Percentiles rank a stretch among this genome's conserved stretches.
These are phyloP conservation scores for Percopsis transmontana DNA, from an alignment of 2,113 vertebrate species.

Conservation along the genomic window DNA sequence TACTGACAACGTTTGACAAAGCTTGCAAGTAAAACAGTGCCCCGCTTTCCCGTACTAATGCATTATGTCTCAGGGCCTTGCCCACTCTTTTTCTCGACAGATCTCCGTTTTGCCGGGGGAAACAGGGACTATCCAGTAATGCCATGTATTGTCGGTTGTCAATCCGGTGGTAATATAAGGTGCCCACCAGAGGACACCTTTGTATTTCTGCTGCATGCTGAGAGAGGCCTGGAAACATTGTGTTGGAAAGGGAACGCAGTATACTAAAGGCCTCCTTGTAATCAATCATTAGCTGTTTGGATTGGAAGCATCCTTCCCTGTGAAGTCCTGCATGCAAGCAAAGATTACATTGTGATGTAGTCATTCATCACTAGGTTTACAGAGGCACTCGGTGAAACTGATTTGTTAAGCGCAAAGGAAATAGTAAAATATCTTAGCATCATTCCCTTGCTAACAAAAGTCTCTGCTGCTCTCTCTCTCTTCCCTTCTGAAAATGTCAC, in stretches of 20 bases:
- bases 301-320: not conserved
- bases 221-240: too few relatives aligned
- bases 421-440: constrained; percentile 10
- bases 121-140: constrained; percentile 27
- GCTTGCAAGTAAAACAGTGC: constrained; percentile 49
- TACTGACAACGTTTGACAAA: constrained; percentile 54
- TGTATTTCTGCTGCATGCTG: too few relatives aligned
- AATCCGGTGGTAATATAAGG: not conserved
- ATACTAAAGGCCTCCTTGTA: not conserved
- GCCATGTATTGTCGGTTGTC: constrained; percentile 1
- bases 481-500: constrained; percentile 24
- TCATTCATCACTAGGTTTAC: not conserved
- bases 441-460: constrained; percentile 16
- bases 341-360: not conserved
- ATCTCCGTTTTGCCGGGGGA: constrained; percentile 4
- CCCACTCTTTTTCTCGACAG: not conserved
- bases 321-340: not conserved
- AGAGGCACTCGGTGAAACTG: not conserved
- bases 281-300: not conserved
- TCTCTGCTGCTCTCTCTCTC: not conserved
- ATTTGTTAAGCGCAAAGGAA: constrained; percentile 1
- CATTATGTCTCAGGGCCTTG: constrained; percentile 29
- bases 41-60: constrained; percentile 32
- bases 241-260: not conserved
- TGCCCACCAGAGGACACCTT: not conserved